Conservation (phyloP, 2,888 invertebrate species). For the Macrosiphum euphorbiae region DNA sequence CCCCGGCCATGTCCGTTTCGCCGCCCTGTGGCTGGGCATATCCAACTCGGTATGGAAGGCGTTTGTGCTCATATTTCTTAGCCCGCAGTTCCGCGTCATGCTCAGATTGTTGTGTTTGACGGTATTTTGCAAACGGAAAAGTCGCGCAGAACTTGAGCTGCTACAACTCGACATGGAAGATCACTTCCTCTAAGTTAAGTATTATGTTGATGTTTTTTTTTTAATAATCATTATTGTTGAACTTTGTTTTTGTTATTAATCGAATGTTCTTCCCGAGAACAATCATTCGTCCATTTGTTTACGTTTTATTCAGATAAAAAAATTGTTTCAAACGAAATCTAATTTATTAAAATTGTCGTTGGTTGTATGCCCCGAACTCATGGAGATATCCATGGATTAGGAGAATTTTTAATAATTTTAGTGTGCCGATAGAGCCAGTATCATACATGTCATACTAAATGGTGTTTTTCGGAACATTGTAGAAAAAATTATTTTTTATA, state of each 20-base stretch:
- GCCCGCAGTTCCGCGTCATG: conserved; percentile 92
- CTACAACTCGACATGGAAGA: conserved; percentile 90
- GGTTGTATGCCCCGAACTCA: conserved; percentile 35
- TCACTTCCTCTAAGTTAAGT: conserved; percentile 70
- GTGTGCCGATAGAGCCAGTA: conserved; percentile 32
- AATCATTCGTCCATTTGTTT: conserved; percentile 64
- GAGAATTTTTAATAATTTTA: conserved; percentile 46
- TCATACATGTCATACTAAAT: conserved; percentile 40
- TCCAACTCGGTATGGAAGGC: conserved; percentile 97
- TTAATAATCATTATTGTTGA: conserved; percentile 60
- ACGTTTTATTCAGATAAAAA: conserved; percentile 58
- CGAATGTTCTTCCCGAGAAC: conserved; percentile 65
- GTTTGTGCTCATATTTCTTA: conserved; percentile 88
- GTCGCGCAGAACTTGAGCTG: conserved; percentile 86
- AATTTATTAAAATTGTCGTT: conserved; percentile 50
- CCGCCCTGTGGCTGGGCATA: conserved; percentile 94
- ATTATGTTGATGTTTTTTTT: conserved; percentile 69
- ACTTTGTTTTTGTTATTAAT: conserved; percentile 61
- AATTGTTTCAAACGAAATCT: conserved; percentile 54
- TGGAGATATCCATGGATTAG: conserved; percentile 21
- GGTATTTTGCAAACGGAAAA: conserved; percentile 88
- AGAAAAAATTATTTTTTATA: conserved; percentile 54
- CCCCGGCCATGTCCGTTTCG: conserved; percentile 87
- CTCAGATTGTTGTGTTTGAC: conserved; percentile 89
- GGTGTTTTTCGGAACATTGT: conserved; percentile 43